Base-by-base conservation (phyloP, 2,888 invertebrate genomes). In the Macrosoma leucophasiata region DNA sequence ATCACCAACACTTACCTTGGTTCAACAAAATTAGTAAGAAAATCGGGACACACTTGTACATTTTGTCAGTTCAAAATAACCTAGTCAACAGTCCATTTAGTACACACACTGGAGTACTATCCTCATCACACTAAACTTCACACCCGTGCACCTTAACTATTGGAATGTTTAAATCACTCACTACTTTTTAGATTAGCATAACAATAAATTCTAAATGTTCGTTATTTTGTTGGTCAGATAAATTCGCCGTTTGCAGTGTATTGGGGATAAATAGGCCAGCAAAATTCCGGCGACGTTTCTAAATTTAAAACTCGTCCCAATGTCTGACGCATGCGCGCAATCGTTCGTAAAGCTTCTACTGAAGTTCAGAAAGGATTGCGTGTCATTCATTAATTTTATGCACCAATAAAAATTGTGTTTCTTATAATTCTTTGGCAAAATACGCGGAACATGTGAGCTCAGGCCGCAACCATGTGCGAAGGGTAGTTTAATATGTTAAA, bases 261-360 rank as follows among this genome's bases (percentile, higher is more conserved):
- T 60, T 66, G 50, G 63, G n/a, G n/a, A n/a, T n/a, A 76, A 76
- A 75, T 79, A 72, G 78, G 71, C 55, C 72, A 65, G 68, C 60
- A 48, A 69, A 72, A 72, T 72, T 67, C 66, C 60, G 66, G 55
- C 65, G 66, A 64, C 64, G 59, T 37, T 53, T 72, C 79, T 82
- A 82, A 73, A 73, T 79, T 79, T 82, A 82, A 77, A 75, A 62
- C 63, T 49, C 52, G 62, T 62, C 60, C 65, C 61, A 58, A 52
- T 63, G 56, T 59, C 58, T 55, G 52, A 60, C 82, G 81, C 82
- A 76, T 76, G 82, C 82, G 82, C 70, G 34, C n/a, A n/a, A n/a
- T n/a, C n/a, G n/a, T n/a, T n/a, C n/a, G n/a, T n/a, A n/a, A n/a
- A n/a, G n/a, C n/a, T n/a, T n/a, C n/a, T n/a, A n/a, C n/a, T n/a